These are phyloP conservation scores for Watsonalla cultraria DNA, from an alignment of 2,888 invertebrate species.

Conservation along the genomic window DNA sequence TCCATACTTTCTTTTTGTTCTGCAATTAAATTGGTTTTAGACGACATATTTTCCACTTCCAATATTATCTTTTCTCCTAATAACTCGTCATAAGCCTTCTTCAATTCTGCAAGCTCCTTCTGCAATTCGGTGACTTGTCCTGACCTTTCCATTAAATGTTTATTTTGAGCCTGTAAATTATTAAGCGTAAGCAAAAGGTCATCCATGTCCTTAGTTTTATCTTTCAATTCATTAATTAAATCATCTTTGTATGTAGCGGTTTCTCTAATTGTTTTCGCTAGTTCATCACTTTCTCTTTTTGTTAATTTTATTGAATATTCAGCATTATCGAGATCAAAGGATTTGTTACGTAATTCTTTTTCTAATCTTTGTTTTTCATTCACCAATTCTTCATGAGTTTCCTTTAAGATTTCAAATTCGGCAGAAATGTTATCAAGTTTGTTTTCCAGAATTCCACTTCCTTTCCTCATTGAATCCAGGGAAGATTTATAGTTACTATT, in stretches of 20 bases:
- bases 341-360: constrained; percentile 34
- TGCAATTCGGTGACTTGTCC: constrained; percentile 24
- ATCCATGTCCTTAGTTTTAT: constrained; percentile 31
- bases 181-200: constrained; percentile 17
- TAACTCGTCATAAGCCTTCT: constrained; percentile 26
- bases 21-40: constrained; percentile 29
- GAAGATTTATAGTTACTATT: constrained; percentile 36
- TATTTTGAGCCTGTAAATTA: constrained; percentile 25
- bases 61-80: constrained; percentile 33
- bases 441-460: constrained; percentile 40
- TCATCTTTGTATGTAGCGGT: constrained; percentile 36
- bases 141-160: constrained; percentile 23
- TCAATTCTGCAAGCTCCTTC: constrained; percentile 27
- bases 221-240: constrained; percentile 26
- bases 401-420: constrained; percentile 31
- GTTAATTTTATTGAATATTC: constrained; percentile 29
- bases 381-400: constrained; percentile 30
- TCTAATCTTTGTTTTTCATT: constrained; percentile 40
- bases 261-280: constrained; percentile 30
- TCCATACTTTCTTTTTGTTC: constrained; percentile 43
- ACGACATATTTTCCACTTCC: constrained; percentile 37
- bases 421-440: constrained; percentile 36
- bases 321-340: constrained; percentile 33
- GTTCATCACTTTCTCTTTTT: constrained; percentile 40
- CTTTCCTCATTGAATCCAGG: constrained; percentile 39